phyloP scores from a whole-genome alignment of 2,113 vertebrate species.

The Mugil cephalus region DNA sequence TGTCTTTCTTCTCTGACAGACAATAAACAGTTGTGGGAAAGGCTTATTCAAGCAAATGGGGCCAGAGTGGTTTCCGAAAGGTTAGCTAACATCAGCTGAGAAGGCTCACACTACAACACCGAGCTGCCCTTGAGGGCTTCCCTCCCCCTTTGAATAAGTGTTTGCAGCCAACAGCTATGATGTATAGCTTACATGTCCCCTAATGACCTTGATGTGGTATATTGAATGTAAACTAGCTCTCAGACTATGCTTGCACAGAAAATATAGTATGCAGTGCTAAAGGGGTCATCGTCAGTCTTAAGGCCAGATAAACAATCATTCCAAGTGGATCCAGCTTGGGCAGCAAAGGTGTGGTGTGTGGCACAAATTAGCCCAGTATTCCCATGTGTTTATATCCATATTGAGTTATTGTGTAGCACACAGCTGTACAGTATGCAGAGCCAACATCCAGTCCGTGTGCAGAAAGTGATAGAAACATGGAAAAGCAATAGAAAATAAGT shows the following conservation, averaged over 20 bases:
- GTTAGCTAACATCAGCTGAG: constrained; percentile 22
- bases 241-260: constrained; percentile 58
- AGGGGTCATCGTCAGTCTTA: constrained; percentile 49
- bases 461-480: too few relatives aligned
- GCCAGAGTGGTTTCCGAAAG: constrained; percentile 13
- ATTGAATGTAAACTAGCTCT: constrained; percentile 78
- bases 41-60: constrained; percentile 21
- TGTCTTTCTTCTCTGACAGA: constrained; percentile 31
- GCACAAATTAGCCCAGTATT: neutral
- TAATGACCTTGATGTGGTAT: constrained; percentile 67
- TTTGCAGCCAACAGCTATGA: constrained; percentile 65
- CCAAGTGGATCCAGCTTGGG: constrained; percentile 11
- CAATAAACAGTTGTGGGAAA: constrained; percentile 7
- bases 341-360: neutral
- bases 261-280: constrained; percentile 36
- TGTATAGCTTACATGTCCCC: constrained; percentile 75
- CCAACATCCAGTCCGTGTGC: too few relatives aligned
- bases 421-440: neutral
- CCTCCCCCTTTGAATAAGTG: constrained; percentile 56
- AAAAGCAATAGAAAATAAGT: too few relatives aligned
- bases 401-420: too few relatives aligned
- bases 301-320: constrained; percentile 55
- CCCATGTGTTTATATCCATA: neutral
- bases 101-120: constrained; percentile 21
- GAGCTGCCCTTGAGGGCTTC: constrained; percentile 47